These are phyloP conservation scores for Arvicanthis niloticus DNA, from an alignment of 2,113 vertebrate genomes.

Conservation along the genomic window DNA sequence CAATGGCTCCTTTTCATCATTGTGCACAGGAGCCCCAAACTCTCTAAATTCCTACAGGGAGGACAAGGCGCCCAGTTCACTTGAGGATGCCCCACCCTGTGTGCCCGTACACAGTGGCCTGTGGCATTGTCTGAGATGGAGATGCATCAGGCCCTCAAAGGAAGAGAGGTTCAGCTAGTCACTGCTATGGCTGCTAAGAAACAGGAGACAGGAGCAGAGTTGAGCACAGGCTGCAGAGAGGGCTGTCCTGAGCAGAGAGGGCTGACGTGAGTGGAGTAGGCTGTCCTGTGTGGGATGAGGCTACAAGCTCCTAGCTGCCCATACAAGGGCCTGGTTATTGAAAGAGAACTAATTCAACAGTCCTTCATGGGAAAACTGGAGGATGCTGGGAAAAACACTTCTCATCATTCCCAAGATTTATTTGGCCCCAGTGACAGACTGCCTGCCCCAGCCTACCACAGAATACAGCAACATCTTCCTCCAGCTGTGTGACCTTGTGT, in stretches of 20 bases:
- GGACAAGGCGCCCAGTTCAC: conserved; percentile 36
- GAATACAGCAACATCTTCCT: neutral
- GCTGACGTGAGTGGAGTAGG: neutral
- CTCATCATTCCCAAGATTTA: accelerated
- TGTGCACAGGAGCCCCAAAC: neutral
- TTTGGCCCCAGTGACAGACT: neutral
- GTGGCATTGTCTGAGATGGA: conserved; percentile 67
- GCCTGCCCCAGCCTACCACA: neutral
- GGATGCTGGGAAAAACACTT: neutral
- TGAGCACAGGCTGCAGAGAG: neutral
- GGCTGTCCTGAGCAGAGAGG: neutral
- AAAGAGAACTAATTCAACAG: neutral
- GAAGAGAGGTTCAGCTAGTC: conserved; percentile 23
- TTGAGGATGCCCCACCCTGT: conserved; percentile 33
- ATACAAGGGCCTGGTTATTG: neutral
- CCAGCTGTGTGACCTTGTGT: neutral
- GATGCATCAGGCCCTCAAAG: neutral
- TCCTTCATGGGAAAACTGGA: accelerated
- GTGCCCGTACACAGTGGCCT: conserved; percentile 60
- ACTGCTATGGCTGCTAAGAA: neutral
- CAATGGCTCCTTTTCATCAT: neutral
- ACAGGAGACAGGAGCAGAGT: neutral
- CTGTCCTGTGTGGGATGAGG: neutral
- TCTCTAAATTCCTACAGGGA: conserved; percentile 66
- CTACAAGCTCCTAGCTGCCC: neutral